Percentiles rank a stretch among this genome's conserved stretches.
phyloP scores from a whole-genome alignment of 1,140 invertebrate genomes.

The Penaeus vannamei region DNA sequence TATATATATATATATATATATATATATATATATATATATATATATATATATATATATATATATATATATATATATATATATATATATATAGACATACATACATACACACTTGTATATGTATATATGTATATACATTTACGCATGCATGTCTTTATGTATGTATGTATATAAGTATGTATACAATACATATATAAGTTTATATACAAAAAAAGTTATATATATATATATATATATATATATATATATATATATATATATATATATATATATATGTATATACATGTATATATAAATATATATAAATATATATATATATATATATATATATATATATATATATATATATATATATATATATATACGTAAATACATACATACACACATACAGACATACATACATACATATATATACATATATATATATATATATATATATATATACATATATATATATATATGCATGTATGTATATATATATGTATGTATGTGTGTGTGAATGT shows the following conservation, averaged over 20 bases:
- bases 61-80: background rate
- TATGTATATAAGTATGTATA: background rate
- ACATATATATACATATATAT: too few species aligned
- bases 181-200: background rate
- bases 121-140: background rate
- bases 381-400: too few species aligned
- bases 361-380: too few species aligned
- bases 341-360: too few species aligned
- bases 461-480: background rate
- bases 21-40: background rate
- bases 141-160: background rate
- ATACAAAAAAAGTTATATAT: background rate
- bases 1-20: background rate
- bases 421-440: too few species aligned
- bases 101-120: background rate
- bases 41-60: background rate
- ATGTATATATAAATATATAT: background rate
- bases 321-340: too few species aligned
- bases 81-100: background rate
- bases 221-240: background rate
- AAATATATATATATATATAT: background rate
- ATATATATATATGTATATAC: background rate
- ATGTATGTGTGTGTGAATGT: slow-evolving; percentile 12
- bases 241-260: slow-evolving; percentile 12
- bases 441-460: background rate